A percentile compares a stretch with the other conserved stretches of the same genome.
Conservation (phyloP, 2,797 vertebrate genomes). For the Manis crassicaudata region DNA sequence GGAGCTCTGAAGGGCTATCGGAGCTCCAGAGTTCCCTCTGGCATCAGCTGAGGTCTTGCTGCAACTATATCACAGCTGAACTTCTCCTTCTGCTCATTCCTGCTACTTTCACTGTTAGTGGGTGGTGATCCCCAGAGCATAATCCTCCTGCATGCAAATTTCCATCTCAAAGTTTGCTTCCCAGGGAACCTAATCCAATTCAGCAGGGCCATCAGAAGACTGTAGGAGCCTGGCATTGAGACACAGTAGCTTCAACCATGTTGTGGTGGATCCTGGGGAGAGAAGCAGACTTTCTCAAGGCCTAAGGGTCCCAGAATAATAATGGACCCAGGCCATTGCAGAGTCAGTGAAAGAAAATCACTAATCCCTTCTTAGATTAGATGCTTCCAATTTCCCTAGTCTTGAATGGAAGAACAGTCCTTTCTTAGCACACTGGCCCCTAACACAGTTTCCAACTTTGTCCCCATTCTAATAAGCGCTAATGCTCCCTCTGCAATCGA, state of each 20-base stretch:
- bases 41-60: neutral
- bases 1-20: neutral
- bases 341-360: conserved; percentile 74
- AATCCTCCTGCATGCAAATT: neutral
- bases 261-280: neutral
- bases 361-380: conserved; percentile 70
- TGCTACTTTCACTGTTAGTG: neutral
- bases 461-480: conserved; percentile 76
- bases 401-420: neutral
- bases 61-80: neutral
- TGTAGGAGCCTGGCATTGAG: neutral
- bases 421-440: conserved; percentile 60
- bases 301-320: neutral
- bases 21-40: neutral
- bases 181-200: neutral
- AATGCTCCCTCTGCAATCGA: conserved; percentile 72
- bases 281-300: neutral
- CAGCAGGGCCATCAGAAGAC: neutral
- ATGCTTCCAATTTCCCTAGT: conserved; percentile 58
- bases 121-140: neutral
- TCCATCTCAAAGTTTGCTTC: neutral
- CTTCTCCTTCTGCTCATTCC: neutral
- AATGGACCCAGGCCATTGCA: conserved; percentile 50
- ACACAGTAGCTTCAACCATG: neutral
- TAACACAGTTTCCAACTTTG: conserved; percentile 70